These are phyloP conservation scores for Tor tambroides DNA, from an alignment of 2,113 vertebrate genomes.

Conservation along the genomic window DNA sequence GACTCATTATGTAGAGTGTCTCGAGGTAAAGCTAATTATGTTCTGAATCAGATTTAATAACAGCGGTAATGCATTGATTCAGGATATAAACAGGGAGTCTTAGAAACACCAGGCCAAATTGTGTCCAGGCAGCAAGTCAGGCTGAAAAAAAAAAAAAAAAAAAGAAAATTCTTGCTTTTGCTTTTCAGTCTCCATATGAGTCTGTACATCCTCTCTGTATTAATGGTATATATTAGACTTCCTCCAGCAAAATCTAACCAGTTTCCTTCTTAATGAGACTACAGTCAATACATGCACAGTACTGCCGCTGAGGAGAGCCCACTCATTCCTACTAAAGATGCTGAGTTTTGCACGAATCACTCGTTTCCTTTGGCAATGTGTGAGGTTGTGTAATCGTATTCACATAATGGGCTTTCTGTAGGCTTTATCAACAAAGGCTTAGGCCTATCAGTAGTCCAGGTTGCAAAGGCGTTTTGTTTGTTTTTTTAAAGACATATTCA, in stretches of 20 bases:
- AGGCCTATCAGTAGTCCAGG: neutral
- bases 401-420: slow-evolving; percentile 29
- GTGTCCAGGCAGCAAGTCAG: neutral
- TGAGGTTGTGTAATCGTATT: slow-evolving; percentile 8
- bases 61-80: slow-evolving; percentile 18
- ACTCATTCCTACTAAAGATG: slow-evolving; percentile 35
- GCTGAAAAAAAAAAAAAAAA: neutral
- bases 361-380: slow-evolving; percentile 20
- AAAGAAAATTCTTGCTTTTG: neutral
- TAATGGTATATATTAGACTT: neutral
- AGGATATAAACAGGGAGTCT: neutral
- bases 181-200: neutral
- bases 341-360: slow-evolving; percentile 39
- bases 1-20: slow-evolving; percentile 34
- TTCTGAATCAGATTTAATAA: slow-evolving; percentile 41
- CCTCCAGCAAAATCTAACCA: neutral
- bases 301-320: neutral
- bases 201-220: neutral
- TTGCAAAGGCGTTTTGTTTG: neutral
- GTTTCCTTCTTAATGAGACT: slow-evolving; percentile 23
- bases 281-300: neutral
- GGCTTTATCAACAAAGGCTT: slow-evolving; percentile 14
- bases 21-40: slow-evolving; percentile 47
- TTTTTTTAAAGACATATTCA: slow-evolving; percentile 21
- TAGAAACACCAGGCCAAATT: slow-evolving; percentile 25